Evolutionary conservation across 2,888 invertebrate genomes (phyloP), one percentile per base, ranked within the genome.

Genomic region (Calliphora vomitoria): DNA sequence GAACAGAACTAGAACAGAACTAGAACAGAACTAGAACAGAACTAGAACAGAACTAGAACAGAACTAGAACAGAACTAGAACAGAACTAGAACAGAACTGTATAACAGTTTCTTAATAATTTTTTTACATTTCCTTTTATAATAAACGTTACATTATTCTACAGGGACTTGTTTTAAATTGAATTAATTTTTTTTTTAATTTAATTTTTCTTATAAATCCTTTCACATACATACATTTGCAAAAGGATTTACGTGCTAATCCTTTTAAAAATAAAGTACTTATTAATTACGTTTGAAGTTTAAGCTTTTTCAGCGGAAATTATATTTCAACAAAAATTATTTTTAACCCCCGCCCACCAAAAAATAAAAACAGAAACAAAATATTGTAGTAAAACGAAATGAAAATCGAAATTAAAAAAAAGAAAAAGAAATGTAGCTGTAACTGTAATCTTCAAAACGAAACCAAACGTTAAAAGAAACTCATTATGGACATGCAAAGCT

Each of bases 281-380:
- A 58, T 76, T 79, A 62, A 80, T 79, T 66, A 71, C 64, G 8
- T 64, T 80, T 82, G 55, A 79, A 80, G 69, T 87, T 87, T 75
- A 80, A 50, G 58, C 64, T 68, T 53, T 72, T 68, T 60, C 8
- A 74, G 20, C 78, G 78, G 78, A 86, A 64, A 75, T 79, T 75
- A 55, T 86, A 38, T 82, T 82, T 82, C 82, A 82, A 75, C 82
- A 86, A 55, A 62, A 86, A 68, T 4, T 41, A 53, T 71, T 71
- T 53, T 66, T 55, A n/a, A 47, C 4, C 53, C 6, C 4, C 4
- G 4, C 35, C 31, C 20, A 8, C n/a, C 41, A 68, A 68, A 53
- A 55, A 68, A 35, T 38, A 55, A 71, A 41, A 60, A 62, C 25
- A 44, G 35, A 71, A 55, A 20, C n/a, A 13, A 50, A 35, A 44